Conservation (phyloP, 1,140 invertebrate species). For the Euura lappo region DNA sequence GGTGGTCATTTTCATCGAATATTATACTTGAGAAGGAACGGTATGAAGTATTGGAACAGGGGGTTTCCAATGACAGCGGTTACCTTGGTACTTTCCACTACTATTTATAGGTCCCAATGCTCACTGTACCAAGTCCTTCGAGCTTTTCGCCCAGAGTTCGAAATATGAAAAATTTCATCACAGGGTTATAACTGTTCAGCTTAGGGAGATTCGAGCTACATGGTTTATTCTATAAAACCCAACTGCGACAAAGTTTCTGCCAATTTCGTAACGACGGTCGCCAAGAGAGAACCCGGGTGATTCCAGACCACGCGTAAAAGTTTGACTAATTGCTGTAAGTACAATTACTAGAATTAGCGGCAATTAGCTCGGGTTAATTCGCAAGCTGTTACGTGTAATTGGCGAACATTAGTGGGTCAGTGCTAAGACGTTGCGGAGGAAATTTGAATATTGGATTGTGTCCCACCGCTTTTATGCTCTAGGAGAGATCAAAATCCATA, state of each 20-base stretch:
- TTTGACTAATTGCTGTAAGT: slow-evolving; percentile 45
- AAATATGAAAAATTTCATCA: neutral
- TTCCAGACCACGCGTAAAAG: slow-evolving; percentile 38
- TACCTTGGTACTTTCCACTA: neutral
- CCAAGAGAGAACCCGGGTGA: slow-evolving; percentile 6
- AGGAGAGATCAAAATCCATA: too few species aligned
- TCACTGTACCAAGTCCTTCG: neutral
- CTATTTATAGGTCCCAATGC: neutral
- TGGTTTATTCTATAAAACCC: neutral
- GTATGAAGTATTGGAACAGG: neutral
- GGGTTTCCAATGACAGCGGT: neutral
- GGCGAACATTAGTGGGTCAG: slow-evolving; percentile 45
- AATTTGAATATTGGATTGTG: neutral
- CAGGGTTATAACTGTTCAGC: neutral
- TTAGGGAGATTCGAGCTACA: neutral
- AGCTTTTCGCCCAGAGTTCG: neutral
- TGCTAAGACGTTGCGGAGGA: slow-evolving; percentile 19
- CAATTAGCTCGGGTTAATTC: slow-evolving; percentile 53
- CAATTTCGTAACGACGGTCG: neutral
- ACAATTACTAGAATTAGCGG: slow-evolving; percentile 50
- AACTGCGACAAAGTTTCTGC: slow-evolving; percentile 1
- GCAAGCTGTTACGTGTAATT: slow-evolving; percentile 47
- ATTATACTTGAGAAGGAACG: neutral
- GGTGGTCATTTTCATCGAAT: neutral
- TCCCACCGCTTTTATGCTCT: neutral